Conservation (phyloP, 2,797 vertebrate genomes). For the Petrocephalus schoutedeni region DNA sequence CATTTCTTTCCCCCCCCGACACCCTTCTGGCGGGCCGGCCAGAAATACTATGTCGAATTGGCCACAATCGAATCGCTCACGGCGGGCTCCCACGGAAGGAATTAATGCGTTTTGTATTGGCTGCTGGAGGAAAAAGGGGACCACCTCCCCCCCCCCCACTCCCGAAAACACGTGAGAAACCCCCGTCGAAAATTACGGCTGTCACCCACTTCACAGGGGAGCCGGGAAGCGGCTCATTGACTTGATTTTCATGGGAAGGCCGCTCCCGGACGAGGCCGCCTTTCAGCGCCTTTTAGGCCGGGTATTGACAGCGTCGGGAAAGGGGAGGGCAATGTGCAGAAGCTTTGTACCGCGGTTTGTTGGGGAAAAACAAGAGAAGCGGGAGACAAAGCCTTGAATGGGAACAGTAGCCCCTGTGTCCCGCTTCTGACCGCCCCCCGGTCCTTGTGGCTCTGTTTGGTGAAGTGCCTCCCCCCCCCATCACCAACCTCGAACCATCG, state of each 20-base stretch:
- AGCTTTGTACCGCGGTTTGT: conserved; percentile 70
- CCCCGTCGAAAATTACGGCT: conserved; percentile 72
- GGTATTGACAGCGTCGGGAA: conserved; percentile 71
- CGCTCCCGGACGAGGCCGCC: conserved; percentile 65
- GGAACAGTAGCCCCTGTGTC: conserved; percentile 88
- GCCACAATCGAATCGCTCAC: conserved; percentile 84
- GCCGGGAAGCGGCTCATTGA: conserved; percentile 79
- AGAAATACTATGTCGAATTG: conserved; percentile 76
- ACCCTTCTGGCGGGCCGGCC: conserved; percentile 38
- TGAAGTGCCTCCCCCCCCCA: conserved; percentile 54
- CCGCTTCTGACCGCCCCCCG: conserved; percentile 61
- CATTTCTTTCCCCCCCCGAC: conserved; percentile 56
- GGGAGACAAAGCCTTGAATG: conserved; percentile 78
- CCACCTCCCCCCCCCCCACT: conserved; percentile 52
- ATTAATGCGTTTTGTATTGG: conserved; percentile 83
- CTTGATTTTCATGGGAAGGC: conserved; percentile 97
- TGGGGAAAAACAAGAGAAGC: conserved; percentile 78
- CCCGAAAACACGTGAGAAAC: conserved; percentile 70
- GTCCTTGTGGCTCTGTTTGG: conserved; percentile 61
- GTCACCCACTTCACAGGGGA: conserved; percentile 70
- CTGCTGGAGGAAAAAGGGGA: conserved; percentile 62
- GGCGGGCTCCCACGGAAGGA: conserved; percentile 73
- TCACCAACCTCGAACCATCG: background rate
- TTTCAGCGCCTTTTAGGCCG: conserved; percentile 67
- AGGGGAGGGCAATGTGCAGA: conserved; percentile 58